Conservation (phyloP, 2,888 invertebrate species). For the Emmelina monodactyla region DNA sequence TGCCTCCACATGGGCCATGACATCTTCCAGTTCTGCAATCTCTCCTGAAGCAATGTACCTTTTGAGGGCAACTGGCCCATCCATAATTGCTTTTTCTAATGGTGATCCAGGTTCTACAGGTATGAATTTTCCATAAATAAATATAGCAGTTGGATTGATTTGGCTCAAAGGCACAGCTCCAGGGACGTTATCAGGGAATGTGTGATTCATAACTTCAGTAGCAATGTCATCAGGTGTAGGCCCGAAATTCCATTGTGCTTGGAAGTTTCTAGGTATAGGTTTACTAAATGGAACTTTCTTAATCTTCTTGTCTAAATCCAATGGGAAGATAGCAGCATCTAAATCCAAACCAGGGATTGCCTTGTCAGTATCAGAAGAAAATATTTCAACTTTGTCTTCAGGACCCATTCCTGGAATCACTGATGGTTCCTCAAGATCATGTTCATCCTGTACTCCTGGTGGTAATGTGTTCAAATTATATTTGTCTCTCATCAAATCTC, state of each 20-base stretch:
- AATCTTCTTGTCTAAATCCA: constrained; percentile 76
- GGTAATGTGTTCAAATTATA: constrained; percentile 94
- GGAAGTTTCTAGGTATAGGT: constrained; percentile 95
- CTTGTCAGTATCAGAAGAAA: constrained; percentile 66
- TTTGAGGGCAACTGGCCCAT: constrained; percentile 79
- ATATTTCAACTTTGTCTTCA: constrained; percentile 87
- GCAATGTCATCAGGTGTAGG: constrained; percentile 59
- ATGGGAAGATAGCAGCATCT: constrained; percentile 69
- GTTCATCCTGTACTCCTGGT: constrained; percentile 71
- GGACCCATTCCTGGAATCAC: constrained; percentile 98
- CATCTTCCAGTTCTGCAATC: constrained; percentile 80
- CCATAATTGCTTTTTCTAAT: constrained; percentile 77
- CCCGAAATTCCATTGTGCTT: constrained; percentile 95
- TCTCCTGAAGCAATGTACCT: constrained; percentile 82
- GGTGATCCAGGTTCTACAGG: constrained; percentile 80
- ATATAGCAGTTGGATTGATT: constrained; percentile 80
- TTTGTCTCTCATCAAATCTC: constrained; percentile 97
- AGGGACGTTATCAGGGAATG: constrained; percentile 77
- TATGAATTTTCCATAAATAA: constrained; percentile 84
- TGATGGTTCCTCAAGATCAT: constrained; percentile 75
- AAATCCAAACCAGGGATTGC: constrained; percentile 89
- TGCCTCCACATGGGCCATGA: constrained; percentile 74
- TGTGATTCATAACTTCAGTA: constrained; percentile 73
- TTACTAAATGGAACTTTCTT: constrained; percentile 94
- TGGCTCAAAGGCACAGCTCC: constrained; percentile 81